Evolutionary conservation across 2,888 invertebrate genomes (phyloP), one percentile per base, ranked within the genome.

Genomic region (Catocala fraxini): DNA sequence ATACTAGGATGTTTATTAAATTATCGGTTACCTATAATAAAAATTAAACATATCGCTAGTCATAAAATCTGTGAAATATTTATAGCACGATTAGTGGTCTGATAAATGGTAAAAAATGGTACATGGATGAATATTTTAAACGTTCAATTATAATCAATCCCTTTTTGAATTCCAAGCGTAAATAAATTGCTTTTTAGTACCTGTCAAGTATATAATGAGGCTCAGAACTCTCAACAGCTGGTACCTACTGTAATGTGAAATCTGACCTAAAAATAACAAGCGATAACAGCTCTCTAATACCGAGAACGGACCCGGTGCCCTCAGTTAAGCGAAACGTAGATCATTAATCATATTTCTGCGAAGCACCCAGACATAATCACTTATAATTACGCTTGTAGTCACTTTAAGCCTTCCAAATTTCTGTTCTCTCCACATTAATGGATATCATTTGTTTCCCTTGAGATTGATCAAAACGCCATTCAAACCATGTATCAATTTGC

Each of bases 371-470:
- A 77, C 77, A 73, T 84, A 87, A 86, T 86, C 82, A 82, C 81
- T 82, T 77, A 79, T 85, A 85, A 87, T 86, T 83, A 84, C 81
- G 75, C 65, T 71, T 77, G 76, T 78, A 81, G 79, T 79, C 79
- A 78, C 74, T 80, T 82, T 76, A 73, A 75, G 73, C 76, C 74
- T 75, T 77, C 71, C 58, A 61, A 75, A 78, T 72, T 79, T 73
- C 75, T 70, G 79, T 74, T 73, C 70, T 72, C 71, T 74, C 55
- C 59, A 65, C 75, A 72, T 76, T 82, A 84, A 82, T 83, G 70
- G 75, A 71, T 80, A 79, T 73, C 73, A 81, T 87, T 86, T 81
- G 81, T 82, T 79, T 80, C 57, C 67, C 75, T 74, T 72, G 56
- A 63, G 54, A 58, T 43, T 60, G 43, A 66, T 71, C 62, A 51